These are phyloP conservation scores for Karalla daura DNA, from an alignment of 2,797 vertebrate species.

Conservation along the genomic window DNA sequence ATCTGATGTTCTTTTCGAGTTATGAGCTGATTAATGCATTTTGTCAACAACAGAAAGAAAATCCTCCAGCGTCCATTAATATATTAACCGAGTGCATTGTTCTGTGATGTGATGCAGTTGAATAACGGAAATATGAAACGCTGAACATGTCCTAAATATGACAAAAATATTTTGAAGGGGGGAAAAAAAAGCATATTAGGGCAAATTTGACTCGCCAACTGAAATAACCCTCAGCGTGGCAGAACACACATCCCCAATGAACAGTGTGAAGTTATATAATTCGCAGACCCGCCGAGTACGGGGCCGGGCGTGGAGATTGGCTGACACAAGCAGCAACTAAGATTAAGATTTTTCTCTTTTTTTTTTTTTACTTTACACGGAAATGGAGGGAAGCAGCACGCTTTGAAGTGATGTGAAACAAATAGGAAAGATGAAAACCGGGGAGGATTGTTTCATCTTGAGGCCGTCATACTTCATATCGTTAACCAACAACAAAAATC, in stretches of 20 bases:
- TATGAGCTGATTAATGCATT: neutral
- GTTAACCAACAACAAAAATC: slow-evolving; percentile 15
- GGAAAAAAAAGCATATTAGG: slow-evolving; percentile 59
- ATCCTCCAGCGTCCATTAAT: slow-evolving; percentile 21
- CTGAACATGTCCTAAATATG: slow-evolving; percentile 64
- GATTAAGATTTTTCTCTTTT: slow-evolving; percentile 54
- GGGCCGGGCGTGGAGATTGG: slow-evolving; percentile 64
- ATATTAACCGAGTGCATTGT: slow-evolving; percentile 15
- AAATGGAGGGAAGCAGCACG: slow-evolving; percentile 20
- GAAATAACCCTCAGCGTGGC: slow-evolving; percentile 73
- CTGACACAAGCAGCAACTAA: slow-evolving; percentile 70
- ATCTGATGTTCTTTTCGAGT: slow-evolving; percentile 17
- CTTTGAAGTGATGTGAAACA: slow-evolving; percentile 47
- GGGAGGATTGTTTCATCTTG: slow-evolving; percentile 11
- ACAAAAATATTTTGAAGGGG: slow-evolving; percentile 65
- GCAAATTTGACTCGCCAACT: slow-evolving; percentile 72
- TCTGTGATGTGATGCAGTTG: slow-evolving; percentile 37
- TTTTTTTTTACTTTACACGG: too few relatives aligned
- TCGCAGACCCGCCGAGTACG: slow-evolving; percentile 55
- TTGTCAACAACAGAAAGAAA: slow-evolving; percentile 29
- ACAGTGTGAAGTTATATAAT: slow-evolving; percentile 80
- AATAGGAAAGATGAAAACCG: slow-evolving; percentile 8
- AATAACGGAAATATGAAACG: slow-evolving; percentile 44
- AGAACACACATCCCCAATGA: slow-evolving; percentile 74
- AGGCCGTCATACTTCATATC: slow-evolving; percentile 16